Conservation (phyloP, 2,888 invertebrate genomes). For the Cheilosia vernalis region DNA sequence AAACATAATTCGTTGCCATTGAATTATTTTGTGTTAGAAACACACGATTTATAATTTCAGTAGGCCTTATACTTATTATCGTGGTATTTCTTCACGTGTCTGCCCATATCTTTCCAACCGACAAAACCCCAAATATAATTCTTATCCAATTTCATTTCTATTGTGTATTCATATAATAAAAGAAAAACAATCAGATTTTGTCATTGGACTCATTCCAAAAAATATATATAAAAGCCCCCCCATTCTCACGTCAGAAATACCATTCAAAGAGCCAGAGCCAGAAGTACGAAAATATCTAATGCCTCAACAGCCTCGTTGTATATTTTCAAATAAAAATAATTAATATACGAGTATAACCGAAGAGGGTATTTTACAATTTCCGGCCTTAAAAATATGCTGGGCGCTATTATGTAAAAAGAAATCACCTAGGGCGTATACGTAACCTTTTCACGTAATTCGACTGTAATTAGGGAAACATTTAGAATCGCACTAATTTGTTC, state of each 20-base stretch:
- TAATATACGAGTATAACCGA: background rate
- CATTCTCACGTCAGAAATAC: conserved; percentile 61
- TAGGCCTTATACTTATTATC: background rate
- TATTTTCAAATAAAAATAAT: conserved; percentile 34
- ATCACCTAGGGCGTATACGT: conserved; percentile 38
- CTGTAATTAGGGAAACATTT: background rate
- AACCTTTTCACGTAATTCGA: conserved; percentile 27
- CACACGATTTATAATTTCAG: background rate
- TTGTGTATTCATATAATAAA: conserved; percentile 38
- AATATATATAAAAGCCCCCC: conserved; percentile 24
- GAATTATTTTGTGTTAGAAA: too few species aligned
- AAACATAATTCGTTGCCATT: too few species aligned
- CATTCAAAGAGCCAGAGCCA: conserved; percentile 32
- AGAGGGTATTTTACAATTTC: conserved; percentile 38
- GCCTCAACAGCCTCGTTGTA: conserved; percentile 28
- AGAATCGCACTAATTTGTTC: conserved; percentile 31
- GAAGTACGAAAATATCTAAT: conserved; percentile 51
- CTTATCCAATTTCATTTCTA: conserved; percentile 37
- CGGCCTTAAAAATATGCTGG: conserved; percentile 4
- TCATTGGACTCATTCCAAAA: conserved; percentile 71
- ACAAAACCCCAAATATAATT: background rate
- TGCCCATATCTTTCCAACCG: background rate
- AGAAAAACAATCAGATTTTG: conserved; percentile 64
- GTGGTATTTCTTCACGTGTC: background rate
- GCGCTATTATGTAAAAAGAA: conserved; percentile 2